These are phyloP conservation scores for Apolygus lucorum DNA, from an alignment of 1,140 invertebrate genomes.

Conservation along the genomic window DNA sequence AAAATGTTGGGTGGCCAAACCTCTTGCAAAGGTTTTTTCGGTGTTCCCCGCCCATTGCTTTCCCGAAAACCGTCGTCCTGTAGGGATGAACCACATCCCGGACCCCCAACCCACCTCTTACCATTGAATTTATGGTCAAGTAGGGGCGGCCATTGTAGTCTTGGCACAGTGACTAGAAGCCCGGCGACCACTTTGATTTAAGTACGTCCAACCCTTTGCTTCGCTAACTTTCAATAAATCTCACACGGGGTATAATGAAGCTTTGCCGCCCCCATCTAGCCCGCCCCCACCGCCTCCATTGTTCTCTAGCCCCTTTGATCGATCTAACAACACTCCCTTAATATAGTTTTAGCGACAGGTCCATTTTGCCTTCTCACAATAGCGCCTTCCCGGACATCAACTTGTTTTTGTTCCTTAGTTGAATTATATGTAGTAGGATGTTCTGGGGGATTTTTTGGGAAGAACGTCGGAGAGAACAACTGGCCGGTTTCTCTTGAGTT, in stretches of 20 bases:
- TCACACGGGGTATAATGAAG: conserved; percentile 26
- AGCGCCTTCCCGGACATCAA: conserved; percentile 10
- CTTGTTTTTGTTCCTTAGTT: conserved; percentile 14
- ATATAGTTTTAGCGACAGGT: conserved; percentile 24
- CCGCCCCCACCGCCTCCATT: background rate
- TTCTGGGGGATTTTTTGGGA: background rate
- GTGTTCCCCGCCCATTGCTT: background rate
- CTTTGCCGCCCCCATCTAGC: conserved; percentile 4
- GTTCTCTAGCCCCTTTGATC: conserved; percentile 21
- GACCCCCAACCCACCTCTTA: too few species aligned
- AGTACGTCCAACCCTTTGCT: conserved; percentile 21
- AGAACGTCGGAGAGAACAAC: background rate
- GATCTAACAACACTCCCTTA: conserved; percentile 24
- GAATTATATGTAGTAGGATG: conserved; percentile 17
- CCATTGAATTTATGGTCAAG: conserved; percentile 27
- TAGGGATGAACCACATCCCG: too few species aligned
- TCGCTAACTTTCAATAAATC: conserved; percentile 26
- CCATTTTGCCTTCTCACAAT: conserved; percentile 16
- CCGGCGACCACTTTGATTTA: conserved; percentile 25
- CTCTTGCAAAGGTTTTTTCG: conserved; percentile 1
- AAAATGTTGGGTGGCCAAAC: conserved; percentile 22
- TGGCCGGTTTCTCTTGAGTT: background rate
- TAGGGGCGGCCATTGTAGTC: conserved; percentile 25
- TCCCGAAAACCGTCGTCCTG: background rate
- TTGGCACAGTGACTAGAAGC: conserved; percentile 22